phyloP scores from a whole-genome alignment of 2,113 vertebrate species.

The Silurus asotus region DNA sequence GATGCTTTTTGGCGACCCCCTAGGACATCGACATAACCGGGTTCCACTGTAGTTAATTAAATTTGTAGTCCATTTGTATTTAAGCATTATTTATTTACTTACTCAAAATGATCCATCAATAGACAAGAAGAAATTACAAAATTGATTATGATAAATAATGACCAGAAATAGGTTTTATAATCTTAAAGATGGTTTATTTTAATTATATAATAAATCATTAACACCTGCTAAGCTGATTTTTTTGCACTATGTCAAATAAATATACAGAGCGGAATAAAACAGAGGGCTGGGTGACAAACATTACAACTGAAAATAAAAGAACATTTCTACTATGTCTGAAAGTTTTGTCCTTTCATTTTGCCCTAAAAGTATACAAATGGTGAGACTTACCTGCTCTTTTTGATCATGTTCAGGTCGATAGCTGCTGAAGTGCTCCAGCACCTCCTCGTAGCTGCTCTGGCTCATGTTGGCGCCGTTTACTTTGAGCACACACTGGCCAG shows the following conservation, averaged over 20 bases:
- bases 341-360: background rate
- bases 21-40: too few species aligned
- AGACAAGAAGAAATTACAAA: too few species aligned
- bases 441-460: constrained; percentile 76
- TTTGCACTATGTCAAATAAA: background rate
- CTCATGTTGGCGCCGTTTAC: constrained; percentile 86
- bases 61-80: too few species aligned
- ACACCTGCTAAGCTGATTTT: too few species aligned
- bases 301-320: background rate
- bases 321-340: background rate
- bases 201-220: too few species aligned
- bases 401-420: constrained; percentile 77
- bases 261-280: background rate
- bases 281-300: background rate
- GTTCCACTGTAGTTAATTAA: too few species aligned
- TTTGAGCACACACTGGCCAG: constrained; percentile 92
- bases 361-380: background rate
- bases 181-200: too few species aligned
- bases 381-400: constrained; percentile 51
- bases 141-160: too few species aligned
- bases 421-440: constrained; percentile 89
- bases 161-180: too few species aligned
- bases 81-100: too few species aligned
- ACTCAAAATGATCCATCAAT: too few species aligned
- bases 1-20: too few species aligned